These are phyloP conservation scores for Serranus cabrilla DNA, from an alignment of 2,797 vertebrate genomes.

Conservation along the genomic window DNA sequence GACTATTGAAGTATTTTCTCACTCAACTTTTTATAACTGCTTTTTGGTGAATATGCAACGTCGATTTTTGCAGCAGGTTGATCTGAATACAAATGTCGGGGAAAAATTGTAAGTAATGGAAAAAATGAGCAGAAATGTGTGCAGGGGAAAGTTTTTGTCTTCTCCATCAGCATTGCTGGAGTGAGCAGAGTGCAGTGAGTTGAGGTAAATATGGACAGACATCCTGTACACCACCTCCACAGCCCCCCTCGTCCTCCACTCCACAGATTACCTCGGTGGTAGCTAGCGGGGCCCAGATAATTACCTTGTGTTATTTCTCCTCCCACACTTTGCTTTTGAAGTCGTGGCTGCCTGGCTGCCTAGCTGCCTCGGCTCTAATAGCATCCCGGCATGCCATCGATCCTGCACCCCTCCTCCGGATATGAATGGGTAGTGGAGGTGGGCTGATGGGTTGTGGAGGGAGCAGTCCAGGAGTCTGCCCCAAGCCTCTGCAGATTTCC, in stretches of 20 bases:
- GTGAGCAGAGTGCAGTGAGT: constrained; percentile 52
- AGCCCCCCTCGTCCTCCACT: constrained; percentile 45
- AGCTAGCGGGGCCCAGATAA: constrained; percentile 72
- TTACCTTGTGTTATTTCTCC: constrained; percentile 80
- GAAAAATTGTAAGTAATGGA: constrained; percentile 1
- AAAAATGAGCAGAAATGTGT: constrained; percentile 6
- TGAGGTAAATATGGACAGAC: constrained; percentile 68
- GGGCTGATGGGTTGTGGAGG: constrained; percentile 47
- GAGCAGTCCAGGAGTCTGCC: constrained; percentile 35
- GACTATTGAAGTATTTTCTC: not conserved
- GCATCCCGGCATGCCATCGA: constrained; percentile 72
- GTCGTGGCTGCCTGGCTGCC: constrained; percentile 56
- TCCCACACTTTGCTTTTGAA: constrained; percentile 79
- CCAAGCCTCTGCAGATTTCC: constrained; percentile 38
- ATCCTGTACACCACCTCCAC: constrained; percentile 62
- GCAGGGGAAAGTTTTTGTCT: constrained; percentile 31
- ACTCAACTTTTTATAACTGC: not conserved
- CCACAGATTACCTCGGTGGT: constrained; percentile 68
- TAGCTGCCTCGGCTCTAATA: constrained; percentile 65
- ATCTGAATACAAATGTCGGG: not conserved
- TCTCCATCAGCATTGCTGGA: constrained; percentile 26
- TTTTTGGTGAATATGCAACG: not conserved
- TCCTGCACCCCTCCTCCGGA: constrained; percentile 66
- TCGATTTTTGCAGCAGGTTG: not conserved
- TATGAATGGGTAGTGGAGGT: constrained; percentile 53